phyloP scores from a whole-genome alignment of 2,113 vertebrate species.

The Pygoscelis adeliae region DNA sequence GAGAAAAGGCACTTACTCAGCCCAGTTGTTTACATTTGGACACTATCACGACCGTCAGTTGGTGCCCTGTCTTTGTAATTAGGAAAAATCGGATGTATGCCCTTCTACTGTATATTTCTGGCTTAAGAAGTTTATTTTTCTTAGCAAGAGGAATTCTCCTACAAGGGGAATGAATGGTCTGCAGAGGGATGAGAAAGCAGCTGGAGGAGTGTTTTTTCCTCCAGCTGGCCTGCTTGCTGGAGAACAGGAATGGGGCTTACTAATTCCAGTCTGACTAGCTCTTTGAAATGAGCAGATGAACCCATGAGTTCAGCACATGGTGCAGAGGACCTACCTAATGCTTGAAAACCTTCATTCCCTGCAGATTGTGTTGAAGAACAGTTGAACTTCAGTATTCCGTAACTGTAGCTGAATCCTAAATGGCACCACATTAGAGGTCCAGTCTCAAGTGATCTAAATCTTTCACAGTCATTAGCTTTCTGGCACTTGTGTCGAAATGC shows the following conservation, averaged over 20 bases:
- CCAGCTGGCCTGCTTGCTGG: neutral
- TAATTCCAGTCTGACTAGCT: neutral
- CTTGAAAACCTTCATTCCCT: neutral
- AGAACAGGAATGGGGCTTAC: neutral
- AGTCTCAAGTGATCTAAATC: neutral
- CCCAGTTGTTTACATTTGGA: neutral
- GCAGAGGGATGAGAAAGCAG: neutral
- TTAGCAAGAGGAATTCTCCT: neutral
- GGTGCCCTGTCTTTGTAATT: neutral
- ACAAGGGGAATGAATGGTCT: neutral
- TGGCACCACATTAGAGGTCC: neutral
- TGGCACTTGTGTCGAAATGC: neutral
- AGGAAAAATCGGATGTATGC: neutral
- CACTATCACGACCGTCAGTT: accelerated
- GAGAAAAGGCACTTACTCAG: neutral
- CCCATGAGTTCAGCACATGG: accelerated
- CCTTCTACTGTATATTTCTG: neutral
- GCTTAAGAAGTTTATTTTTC: neutral
- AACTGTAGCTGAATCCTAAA: neutral
- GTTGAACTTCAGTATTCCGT: neutral
- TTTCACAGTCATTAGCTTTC: neutral
- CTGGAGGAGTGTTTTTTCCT: neutral
- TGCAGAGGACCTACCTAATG: neutral
- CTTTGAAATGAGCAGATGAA: neutral
- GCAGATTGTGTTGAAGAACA: neutral